These are phyloP conservation scores for Microdon myrmicae DNA, from an alignment of 2,888 invertebrate genomes.

Conservation along the genomic window DNA sequence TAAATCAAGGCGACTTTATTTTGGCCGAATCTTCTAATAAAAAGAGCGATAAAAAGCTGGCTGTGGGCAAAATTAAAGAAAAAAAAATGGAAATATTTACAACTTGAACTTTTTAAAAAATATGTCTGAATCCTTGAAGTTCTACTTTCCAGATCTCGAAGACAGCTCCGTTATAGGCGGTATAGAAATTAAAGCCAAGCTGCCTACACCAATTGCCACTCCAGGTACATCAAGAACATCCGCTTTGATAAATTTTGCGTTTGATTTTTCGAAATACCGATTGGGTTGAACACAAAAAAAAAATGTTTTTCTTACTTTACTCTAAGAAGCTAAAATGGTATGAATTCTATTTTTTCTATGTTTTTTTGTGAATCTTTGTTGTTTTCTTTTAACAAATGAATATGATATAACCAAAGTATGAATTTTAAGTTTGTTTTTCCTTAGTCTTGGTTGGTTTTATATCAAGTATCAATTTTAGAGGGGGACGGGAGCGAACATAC, in stretches of 20 bases:
- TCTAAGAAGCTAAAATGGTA: constrained; percentile 12
- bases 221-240: constrained; percentile 9
- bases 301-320: constrained; percentile 7
- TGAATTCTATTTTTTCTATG: constrained; percentile 7
- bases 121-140: too few species aligned
- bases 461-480: too few species aligned
- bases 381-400: constrained; percentile 7
- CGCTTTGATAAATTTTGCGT: constrained; percentile 2
- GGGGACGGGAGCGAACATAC: too few species aligned
- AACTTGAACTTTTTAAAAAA: too few species aligned
- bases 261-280: constrained; percentile 9
- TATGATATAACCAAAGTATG: too few species aligned
- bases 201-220: constrained; percentile 12
- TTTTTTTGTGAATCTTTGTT: constrained; percentile 6
- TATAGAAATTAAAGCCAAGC: constrained; percentile 15
- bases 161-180: constrained; percentile 11
- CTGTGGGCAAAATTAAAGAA: too few species aligned
- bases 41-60: constrained; percentile 20
- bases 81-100: too few species aligned
- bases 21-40: too few species aligned
- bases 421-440: constrained; percentile 8
- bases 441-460: too few species aligned
- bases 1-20: too few species aligned
- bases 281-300: constrained; percentile 14
- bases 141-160: constrained; percentile 18